Conservation (phyloP, 2,113 vertebrate species). For the Cryptotis parvus region DNA sequence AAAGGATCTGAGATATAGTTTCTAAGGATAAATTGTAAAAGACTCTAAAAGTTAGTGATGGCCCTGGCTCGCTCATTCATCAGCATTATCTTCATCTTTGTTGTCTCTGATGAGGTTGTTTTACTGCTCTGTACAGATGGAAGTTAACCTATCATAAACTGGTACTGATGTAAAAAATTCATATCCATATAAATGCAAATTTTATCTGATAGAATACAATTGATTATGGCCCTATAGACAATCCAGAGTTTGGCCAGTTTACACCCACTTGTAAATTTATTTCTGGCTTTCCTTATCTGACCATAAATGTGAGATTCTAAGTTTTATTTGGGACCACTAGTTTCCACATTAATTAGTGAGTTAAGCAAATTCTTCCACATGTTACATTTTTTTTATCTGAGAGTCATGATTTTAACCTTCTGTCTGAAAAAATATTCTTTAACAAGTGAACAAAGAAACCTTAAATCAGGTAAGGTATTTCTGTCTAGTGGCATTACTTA, state of each 20-base stretch:
- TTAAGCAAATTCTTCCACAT: conserved; percentile 38
- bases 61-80: neutral
- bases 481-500: conserved; percentile 9
- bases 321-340: conserved; percentile 26
- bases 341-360: conserved; percentile 51
- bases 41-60: neutral
- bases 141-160: conserved; percentile 6
- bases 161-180: conserved; percentile 24
- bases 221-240: neutral
- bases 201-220: conserved; percentile 23
- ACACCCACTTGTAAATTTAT: conserved; percentile 41
- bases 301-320: neutral
- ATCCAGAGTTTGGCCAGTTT: conserved; percentile 5
- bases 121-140: neutral
- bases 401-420: conserved; percentile 22
- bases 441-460: conserved; percentile 46
- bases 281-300: conserved; percentile 21
- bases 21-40: neutral
- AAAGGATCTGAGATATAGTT: neutral
- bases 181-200: conserved; percentile 36
- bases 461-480: conserved; percentile 57
- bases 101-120: neutral
- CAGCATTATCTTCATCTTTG: neutral
- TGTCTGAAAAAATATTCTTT: conserved; percentile 23
- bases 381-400: neutral